Conservation (phyloP, 2,113 vertebrate species). For the Neolamprologus fasciatus region DNA sequence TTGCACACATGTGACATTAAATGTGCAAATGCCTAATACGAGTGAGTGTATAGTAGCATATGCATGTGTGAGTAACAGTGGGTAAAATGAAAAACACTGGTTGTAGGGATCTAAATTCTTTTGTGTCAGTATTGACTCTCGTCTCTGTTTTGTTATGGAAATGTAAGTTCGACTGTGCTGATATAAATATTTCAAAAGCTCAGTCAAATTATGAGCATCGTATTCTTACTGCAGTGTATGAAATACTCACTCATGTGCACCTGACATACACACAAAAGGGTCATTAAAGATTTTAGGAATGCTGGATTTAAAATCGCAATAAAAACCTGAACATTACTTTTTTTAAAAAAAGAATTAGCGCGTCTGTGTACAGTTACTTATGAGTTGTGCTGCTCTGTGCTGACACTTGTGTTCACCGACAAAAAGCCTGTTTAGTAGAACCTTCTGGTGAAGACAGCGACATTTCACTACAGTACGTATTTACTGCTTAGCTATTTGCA, state of each 20-base stretch:
- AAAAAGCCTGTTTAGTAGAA: not conserved
- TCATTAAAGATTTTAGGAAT: not conserved
- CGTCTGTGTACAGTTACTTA: not conserved
- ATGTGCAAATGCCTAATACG: not conserved
- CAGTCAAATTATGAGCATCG: not conserved
- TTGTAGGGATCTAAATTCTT: not conserved
- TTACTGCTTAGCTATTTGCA: not conserved
- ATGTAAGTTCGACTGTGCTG: not conserved
- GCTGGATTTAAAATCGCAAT: not conserved
- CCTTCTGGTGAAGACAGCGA: not conserved
- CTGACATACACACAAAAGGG: not conserved
- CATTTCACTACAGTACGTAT: not conserved
- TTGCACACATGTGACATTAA: not conserved
- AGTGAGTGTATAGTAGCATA: not conserved
- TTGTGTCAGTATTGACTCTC: not conserved
- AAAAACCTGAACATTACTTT: not conserved
- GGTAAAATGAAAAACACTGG: not conserved
- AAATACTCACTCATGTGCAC: not conserved
- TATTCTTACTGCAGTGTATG: not conserved
- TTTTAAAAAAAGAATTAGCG: not conserved
- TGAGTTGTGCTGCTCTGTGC: not conserved
- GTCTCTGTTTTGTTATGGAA: not conserved
- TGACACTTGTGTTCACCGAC: not conserved
- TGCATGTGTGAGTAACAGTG: not conserved
- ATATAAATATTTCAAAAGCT: conserved; percentile 2